phyloP scores from a whole-genome alignment of 2,113 vertebrate species.

The Mus pahari region DNA sequence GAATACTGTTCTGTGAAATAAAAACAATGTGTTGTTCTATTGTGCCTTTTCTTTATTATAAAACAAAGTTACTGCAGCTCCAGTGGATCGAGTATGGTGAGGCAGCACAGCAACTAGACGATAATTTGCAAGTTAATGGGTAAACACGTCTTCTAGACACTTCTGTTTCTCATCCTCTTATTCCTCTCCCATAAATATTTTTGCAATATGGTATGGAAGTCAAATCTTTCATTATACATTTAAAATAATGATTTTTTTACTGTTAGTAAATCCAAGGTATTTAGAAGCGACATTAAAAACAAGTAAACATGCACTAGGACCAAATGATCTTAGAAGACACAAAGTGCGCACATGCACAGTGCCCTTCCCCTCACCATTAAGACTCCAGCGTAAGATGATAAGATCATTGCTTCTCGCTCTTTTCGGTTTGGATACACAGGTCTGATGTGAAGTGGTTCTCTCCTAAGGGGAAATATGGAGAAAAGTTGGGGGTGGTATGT shows the following conservation, averaged over 20 bases:
- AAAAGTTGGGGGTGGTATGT: neutral
- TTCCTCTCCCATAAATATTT: slow-evolving; percentile 28
- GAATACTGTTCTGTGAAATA: slow-evolving; percentile 89
- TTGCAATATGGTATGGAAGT: neutral
- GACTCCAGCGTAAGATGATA: slow-evolving; percentile 92
- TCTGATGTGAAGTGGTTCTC: slow-evolving; percentile 58
- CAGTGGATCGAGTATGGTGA: neutral
- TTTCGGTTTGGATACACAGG: slow-evolving; percentile 83
- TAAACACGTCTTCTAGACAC: neutral
- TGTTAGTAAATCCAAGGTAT: slow-evolving; percentile 3
- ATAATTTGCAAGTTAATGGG: neutral
- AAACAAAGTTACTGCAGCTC: slow-evolving; percentile 12
- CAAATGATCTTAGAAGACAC: neutral
- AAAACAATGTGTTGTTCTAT: slow-evolving; percentile 35
- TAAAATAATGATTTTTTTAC: slow-evolving; percentile 25
- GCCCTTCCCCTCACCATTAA: slow-evolving; percentile 88
- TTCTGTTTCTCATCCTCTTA: neutral
- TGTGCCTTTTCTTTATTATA: neutral
- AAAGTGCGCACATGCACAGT: neutral
- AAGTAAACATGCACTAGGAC: neutral
- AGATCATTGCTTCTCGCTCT: slow-evolving; percentile 93
- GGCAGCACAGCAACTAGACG: neutral
- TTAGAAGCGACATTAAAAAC: slow-evolving; percentile 32
- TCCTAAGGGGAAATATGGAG: slow-evolving; percentile 75
- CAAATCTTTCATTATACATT: slow-evolving; percentile 41